Conservation (phyloP, 1,140 invertebrate genomes). For the Drosophila ironensis region DNA sequence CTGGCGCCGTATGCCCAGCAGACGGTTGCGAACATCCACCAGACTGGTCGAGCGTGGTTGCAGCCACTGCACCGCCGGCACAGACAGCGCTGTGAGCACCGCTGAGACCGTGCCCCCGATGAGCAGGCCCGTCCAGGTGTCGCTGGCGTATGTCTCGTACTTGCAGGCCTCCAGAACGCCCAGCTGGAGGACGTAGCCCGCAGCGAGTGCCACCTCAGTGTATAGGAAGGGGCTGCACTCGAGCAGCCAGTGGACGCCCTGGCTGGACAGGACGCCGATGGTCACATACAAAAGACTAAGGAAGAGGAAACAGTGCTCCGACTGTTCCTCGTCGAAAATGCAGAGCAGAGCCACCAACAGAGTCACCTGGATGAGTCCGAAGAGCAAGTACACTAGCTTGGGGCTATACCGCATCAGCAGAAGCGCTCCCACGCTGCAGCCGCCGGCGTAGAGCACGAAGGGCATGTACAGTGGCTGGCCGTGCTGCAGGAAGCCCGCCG, state of each 20-base stretch:
- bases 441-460: slow-evolving; percentile 50
- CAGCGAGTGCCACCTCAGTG: slow-evolving; percentile 54
- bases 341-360: slow-evolving; percentile 60
- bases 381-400: slow-evolving; percentile 69
- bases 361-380: slow-evolving; percentile 69
- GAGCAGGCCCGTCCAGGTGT: slow-evolving; percentile 49
- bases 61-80: slow-evolving; percentile 52
- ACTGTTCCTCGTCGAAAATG: slow-evolving; percentile 61
- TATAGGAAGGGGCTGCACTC: slow-evolving; percentile 72
- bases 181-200: slow-evolving; percentile 52
- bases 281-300: slow-evolving; percentile 64
- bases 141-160: slow-evolving; percentile 48
- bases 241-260: slow-evolving; percentile 61
- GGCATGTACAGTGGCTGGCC: slow-evolving; percentile 52
- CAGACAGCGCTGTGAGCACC: slow-evolving; percentile 37
- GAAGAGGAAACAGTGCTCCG: slow-evolving; percentile 68
- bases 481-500: slow-evolving; percentile 34
- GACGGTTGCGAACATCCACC: slow-evolving; percentile 68
- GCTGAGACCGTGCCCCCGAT: slow-evolving; percentile 42
- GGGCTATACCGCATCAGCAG: slow-evolving; percentile 65
- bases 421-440: slow-evolving; percentile 50
- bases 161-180: slow-evolving; percentile 50
- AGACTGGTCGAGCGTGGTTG: slow-evolving; percentile 58
- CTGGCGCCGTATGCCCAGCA: slow-evolving; percentile 61
- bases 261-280: slow-evolving; percentile 66